These are phyloP conservation scores for Anas platyrhynchos DNA, from an alignment of 2,113 vertebrate species.

Conservation along the genomic window DNA sequence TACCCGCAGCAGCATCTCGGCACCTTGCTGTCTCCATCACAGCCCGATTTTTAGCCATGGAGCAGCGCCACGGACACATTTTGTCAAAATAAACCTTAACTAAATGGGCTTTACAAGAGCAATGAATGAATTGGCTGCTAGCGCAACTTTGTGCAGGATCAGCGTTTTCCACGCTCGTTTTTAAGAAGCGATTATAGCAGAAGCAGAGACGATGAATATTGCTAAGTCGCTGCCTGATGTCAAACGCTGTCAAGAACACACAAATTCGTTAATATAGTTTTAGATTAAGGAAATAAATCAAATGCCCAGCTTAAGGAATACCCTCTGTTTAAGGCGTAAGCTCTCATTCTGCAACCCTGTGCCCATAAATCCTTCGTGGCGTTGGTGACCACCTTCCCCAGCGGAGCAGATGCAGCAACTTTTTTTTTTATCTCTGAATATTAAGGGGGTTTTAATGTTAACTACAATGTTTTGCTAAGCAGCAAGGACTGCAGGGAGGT, in stretches of 20 bases:
- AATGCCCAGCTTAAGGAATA: neutral
- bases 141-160: neutral
- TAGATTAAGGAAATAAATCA: slow-evolving; percentile 1
- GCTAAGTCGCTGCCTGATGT: neutral
- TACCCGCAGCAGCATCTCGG: neutral
- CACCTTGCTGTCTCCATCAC: neutral
- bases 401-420: neutral
- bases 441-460: neutral
- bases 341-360: neutral
- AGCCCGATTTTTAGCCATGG: neutral
- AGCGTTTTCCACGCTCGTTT: slow-evolving; percentile 11
- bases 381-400: neutral
- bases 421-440: neutral
- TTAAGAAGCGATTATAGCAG: neutral
- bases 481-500: neutral
- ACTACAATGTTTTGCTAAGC: neutral
- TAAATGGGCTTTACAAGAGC: neutral
- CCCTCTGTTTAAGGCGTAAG: neutral
- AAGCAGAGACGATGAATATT: neutral
- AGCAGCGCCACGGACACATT: neutral
- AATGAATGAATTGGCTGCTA: neutral
- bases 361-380: neutral
- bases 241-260: neutral
- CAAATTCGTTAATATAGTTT: neutral
- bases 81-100: neutral